Percentiles rank a stretch among this genome's conserved stretches.
phyloP scores from a whole-genome alignment of 2,113 vertebrate species.

The Elaphurus davidianus region DNA sequence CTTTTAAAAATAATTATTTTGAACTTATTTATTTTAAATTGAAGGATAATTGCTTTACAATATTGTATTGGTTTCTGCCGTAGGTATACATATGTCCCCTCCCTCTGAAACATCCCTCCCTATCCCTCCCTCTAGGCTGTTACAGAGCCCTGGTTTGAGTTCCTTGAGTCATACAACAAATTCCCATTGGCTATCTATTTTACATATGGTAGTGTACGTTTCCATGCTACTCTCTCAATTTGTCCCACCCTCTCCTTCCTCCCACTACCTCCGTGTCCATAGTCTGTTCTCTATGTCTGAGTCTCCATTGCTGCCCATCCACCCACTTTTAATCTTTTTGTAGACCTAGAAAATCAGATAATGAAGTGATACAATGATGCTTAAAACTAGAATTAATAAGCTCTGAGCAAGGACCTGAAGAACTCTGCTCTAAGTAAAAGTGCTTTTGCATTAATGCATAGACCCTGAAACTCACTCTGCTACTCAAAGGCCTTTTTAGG shows the following conservation, averaged over 20 bases:
- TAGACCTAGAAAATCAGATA: neutral
- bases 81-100: neutral
- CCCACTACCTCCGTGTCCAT: neutral
- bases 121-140: neutral
- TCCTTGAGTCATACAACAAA: neutral
- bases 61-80: neutral
- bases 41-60: neutral
- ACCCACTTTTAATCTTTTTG: neutral
- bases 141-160: neutral
- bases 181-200: neutral
- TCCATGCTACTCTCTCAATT: neutral
- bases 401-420: neutral
- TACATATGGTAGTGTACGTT: neutral
- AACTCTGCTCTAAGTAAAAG: neutral
- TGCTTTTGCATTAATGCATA: neutral
- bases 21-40: neutral
- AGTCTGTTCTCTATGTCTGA: neutral
- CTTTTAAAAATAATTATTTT: neutral
- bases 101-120: neutral
- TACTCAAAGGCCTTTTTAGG: neutral
- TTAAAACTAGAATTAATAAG: constrained; percentile 35
- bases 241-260: neutral
- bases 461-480: neutral
- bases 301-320: neutral
- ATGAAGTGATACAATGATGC: neutral